Base-by-base conservation (phyloP, 2,113 vertebrate genomes). In the Oophaga pumilio region DNA sequence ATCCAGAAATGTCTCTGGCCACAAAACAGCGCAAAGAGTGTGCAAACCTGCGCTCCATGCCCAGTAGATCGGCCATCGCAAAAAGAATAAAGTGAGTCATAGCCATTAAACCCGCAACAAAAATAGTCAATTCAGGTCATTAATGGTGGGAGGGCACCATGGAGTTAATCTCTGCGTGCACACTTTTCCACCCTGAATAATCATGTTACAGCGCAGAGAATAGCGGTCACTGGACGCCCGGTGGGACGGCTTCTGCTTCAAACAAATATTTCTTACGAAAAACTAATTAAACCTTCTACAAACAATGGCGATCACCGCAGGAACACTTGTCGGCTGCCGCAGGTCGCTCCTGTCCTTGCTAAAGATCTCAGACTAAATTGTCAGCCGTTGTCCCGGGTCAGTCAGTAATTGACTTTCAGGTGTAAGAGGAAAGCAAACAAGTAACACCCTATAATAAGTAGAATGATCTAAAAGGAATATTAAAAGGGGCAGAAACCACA, bases 201-300 rank as follows among this genome's bases (percentile, higher is more conserved):
- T 6, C 73, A 11, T 22, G 73, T 20, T 6, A 20, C 33, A 76
- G 33, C 0, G 15, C 11, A 13, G 22, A 4, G 0, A 18, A 76
- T 10, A 43, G 20, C 50, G 10, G 73, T 43, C 49, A 49, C 15
- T 15, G 73, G 33, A 50, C 49, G 49, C 74, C 74, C 50, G 13
- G 49, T 22, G 49, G 74, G 74, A 53, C 49, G 9, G 53, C 11
- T 76, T 76, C 22, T 24, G 49, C 11, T 76, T 10, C 74, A 76
- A 52, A 53, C 74, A 1, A 53, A n/a, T 11, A 43, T 76, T 53
- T 76, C 49, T 53, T 73, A 33, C 11, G 8, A 6, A 57, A 78
- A 78, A 24, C 5, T 24, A 78, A 78, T 56, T 78, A 78, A 78
- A 57, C 11, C 52, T 56, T 78, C 52, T 15, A 52, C 76, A 78